Conservation (phyloP, 2,888 invertebrate species). For the Anthrax anthrax region DNA sequence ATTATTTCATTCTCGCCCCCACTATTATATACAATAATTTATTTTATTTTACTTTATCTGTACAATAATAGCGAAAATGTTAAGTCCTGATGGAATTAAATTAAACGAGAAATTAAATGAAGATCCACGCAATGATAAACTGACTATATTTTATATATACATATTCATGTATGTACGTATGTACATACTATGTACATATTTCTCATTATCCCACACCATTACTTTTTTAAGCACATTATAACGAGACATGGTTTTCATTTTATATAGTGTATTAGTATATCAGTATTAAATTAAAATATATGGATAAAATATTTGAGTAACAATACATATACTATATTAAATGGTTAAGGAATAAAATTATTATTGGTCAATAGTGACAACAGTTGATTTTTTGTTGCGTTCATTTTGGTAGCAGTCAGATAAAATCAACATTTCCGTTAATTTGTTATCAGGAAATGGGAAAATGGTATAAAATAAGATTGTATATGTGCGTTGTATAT, state of each 20-base stretch:
- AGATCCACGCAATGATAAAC: constrained; percentile 15
- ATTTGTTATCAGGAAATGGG: constrained; percentile 6
- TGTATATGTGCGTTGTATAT: too few relatives aligned
- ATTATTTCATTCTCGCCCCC: neutral
- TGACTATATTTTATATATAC: neutral
- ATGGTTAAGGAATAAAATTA: too few relatives aligned
- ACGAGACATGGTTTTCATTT: too few relatives aligned
- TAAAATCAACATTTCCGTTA: constrained; percentile 11
- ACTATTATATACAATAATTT: neutral
- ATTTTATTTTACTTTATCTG: neutral
- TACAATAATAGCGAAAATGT: too few relatives aligned
- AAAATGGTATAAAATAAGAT: neutral
- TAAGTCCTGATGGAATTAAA: constrained; percentile 11
- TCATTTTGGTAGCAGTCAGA: constrained; percentile 2
- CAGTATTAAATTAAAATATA: too few relatives aligned
- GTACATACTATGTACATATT: neutral
- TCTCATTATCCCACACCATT: too few relatives aligned
- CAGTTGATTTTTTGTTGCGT: constrained; percentile 1
- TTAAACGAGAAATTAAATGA: constrained; percentile 15
- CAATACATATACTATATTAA: too few relatives aligned
- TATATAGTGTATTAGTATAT: too few relatives aligned
- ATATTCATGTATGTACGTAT: neutral
- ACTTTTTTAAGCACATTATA: too few relatives aligned
- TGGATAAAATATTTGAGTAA: too few relatives aligned
- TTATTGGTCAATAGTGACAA: neutral